Percentiles rank a stretch among this genome's conserved stretches.
Evolutionary conservation across 2,888 invertebrate genomes (phyloP).

Genomic region (Lissocephala sabroskyi): DNA sequence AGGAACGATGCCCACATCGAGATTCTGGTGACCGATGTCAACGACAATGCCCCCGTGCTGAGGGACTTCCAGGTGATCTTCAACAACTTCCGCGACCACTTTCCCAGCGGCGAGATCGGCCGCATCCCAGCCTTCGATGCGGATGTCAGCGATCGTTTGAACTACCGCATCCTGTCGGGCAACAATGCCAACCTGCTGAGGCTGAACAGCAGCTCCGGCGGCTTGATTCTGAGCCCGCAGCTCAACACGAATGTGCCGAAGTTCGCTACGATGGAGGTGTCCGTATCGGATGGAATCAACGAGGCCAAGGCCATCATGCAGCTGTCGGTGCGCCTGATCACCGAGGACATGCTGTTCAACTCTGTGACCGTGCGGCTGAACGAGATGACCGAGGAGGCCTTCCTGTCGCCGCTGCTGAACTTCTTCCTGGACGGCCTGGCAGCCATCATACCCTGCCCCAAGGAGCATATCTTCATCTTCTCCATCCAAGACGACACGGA

Average conservation of each 20-base stretch:
- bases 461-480: slow-evolving; percentile 93
- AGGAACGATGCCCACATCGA: slow-evolving; percentile 91
- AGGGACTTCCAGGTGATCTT: slow-evolving; percentile 95
- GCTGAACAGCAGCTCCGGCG: slow-evolving; percentile 87
- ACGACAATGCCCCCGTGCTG: slow-evolving; percentile 94
- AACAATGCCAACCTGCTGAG: slow-evolving; percentile 93
- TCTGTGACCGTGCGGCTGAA: slow-evolving; percentile 94
- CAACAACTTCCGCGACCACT: slow-evolving; percentile 95
- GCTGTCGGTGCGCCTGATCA: slow-evolving; percentile 89
- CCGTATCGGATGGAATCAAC: slow-evolving; percentile 94
- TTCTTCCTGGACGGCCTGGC: slow-evolving; percentile 93
- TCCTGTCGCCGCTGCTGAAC: slow-evolving; percentile 88
- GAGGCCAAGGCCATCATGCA: slow-evolving; percentile 95
- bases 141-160: slow-evolving; percentile 89
- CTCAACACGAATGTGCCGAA: slow-evolving; percentile 96
- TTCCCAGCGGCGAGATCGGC: slow-evolving; percentile 93
- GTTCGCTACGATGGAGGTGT: slow-evolving; percentile 93
- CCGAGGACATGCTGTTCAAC: slow-evolving; percentile 94
- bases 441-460: slow-evolving; percentile 92
- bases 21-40: slow-evolving; percentile 92
- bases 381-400: slow-evolving; percentile 94
- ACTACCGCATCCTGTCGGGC: slow-evolving; percentile 88
- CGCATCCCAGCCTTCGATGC: slow-evolving; percentile 94
- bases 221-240: slow-evolving; percentile 90
- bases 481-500: slow-evolving; percentile 95